Evolutionary conservation across 1,140 invertebrate species (phyloP).

Genomic region (Goniozus legneri): DNA sequence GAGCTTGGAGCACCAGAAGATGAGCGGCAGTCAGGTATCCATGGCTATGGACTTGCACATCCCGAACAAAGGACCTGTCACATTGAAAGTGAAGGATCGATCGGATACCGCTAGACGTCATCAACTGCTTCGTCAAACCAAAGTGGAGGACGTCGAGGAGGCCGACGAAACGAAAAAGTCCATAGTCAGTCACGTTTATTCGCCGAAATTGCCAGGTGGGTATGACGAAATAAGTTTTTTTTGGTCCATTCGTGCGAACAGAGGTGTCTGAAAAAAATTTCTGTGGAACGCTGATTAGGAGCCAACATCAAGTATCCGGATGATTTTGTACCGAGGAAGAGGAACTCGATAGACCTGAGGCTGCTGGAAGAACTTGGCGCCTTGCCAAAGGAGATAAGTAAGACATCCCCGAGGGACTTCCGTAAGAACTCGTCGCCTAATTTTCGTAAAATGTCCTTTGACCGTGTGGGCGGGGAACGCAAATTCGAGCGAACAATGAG

Average conservation of each 20-base stretch:
- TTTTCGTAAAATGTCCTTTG: slow-evolving; percentile 52
- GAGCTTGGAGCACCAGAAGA: slow-evolving; percentile 54
- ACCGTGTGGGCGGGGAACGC: slow-evolving; percentile 43
- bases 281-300: slow-evolving; percentile 26
- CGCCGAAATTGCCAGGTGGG: slow-evolving; percentile 39
- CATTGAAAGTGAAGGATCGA: slow-evolving; percentile 64
- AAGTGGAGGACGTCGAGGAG: slow-evolving; percentile 60
- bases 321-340: slow-evolving; percentile 46
- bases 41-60: slow-evolving; percentile 72
- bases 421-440: slow-evolving; percentile 41
- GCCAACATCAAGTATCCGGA: slow-evolving; percentile 43
- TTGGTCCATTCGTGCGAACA: too few relatives aligned
- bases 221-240: too few relatives aligned
- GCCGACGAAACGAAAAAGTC: slow-evolving; percentile 32
- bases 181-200: slow-evolving; percentile 14
- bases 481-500: slow-evolving; percentile 37
- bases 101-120: slow-evolving; percentile 70
- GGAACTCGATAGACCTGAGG: slow-evolving; percentile 47
- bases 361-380: slow-evolving; percentile 41
- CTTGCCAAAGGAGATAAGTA: slow-evolving; percentile 29
- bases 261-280: too few relatives aligned
- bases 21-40: slow-evolving; percentile 64
- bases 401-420: slow-evolving; percentile 43
- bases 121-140: slow-evolving; percentile 69
- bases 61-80: slow-evolving; percentile 62